Base-by-base conservation (phyloP, 2,797 vertebrate species). In the Australoheros facetus region DNA sequence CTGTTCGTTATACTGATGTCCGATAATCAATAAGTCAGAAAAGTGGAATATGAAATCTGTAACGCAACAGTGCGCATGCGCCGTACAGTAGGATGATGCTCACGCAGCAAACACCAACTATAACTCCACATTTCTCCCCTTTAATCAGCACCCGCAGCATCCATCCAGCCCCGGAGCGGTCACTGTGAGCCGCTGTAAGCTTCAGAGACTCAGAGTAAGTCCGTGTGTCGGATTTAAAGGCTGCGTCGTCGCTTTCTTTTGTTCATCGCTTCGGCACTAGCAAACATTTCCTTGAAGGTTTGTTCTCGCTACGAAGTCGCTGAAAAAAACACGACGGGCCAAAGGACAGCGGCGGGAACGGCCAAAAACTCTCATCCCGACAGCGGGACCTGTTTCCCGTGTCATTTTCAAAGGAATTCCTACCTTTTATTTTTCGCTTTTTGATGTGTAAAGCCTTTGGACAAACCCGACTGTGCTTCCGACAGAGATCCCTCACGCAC, bases 241-340 rank as follows among this genome's bases (percentile, higher is more conserved):
- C 34, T 42, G 62, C 71, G 80, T 57, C 84, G 30, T 74, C 71
- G 19, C 48, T 57, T 32, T 85, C 87, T 91, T 93, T 95, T 95
- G 94, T 95, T 93, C 91, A 73, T 75, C 37, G 91, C 87, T 87
- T 85, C 83, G 75, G 82, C 23, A 86, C 56, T 85, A 93, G 92
- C 91, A 85, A 90, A 92, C 93, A 87, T 92, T 94, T 94, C 91
- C 92, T 91, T 90, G 73, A 88, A 88, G 90, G 71, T 79, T 90
- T 80, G 79, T 86, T 85, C 32, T 12, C 30, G 79, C 79, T 60
- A 82, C 79, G 79, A 85, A 84, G 76, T 79, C 54, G 77, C 37
- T 39, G 62, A 39, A 30, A 66, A 84, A 77, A 53, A 55, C 0
- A n/a, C 6, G 60, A 21, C 1, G 54, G 73, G 34, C 37, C 12